Conservation (phyloP, 2,888 invertebrate genomes). For the Hypena proboscidalis region DNA sequence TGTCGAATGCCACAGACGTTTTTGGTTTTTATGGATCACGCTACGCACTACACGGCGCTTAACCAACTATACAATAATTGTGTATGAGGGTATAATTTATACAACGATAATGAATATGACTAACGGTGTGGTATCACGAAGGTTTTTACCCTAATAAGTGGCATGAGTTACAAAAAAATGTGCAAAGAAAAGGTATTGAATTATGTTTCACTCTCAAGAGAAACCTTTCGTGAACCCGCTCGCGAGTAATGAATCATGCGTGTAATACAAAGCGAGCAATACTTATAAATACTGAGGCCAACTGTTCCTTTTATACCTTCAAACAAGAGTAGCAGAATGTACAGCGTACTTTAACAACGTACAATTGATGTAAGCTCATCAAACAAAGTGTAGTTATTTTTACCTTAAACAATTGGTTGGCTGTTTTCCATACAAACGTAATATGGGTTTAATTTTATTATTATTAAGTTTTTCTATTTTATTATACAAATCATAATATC, state of each 20-base stretch:
- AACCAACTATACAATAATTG: conserved; percentile 68
- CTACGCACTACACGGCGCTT: conserved; percentile 61
- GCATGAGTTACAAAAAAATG: conserved; percentile 59
- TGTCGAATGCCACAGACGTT: conserved; percentile 55
- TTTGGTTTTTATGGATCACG: conserved; percentile 71
- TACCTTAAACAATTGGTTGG: too few species aligned
- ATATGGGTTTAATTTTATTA: too few species aligned
- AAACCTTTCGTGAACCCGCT: conserved; percentile 49
- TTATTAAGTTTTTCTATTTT: too few species aligned
- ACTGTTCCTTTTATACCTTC: conserved; percentile 9
- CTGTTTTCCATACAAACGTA: too few species aligned
- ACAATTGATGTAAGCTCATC: too few species aligned
- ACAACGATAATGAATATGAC: conserved; percentile 78
- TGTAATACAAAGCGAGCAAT: conserved; percentile 29
- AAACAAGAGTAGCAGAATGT: conserved; percentile 1
- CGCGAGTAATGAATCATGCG: conserved; percentile 49
- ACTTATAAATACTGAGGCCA: conserved; percentile 12
- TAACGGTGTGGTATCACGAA: conserved; percentile 75
- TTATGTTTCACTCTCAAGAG: conserved; percentile 59
- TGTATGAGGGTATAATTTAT: conserved; percentile 77
- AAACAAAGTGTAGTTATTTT: too few species aligned
- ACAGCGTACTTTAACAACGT: too few species aligned
- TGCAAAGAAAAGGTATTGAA: conserved; percentile 67
- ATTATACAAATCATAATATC: too few species aligned
- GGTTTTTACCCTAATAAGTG: conserved; percentile 74